Conservation (phyloP, 1,140 invertebrate species). For the Bursaphelenchus mucronatus region DNA sequence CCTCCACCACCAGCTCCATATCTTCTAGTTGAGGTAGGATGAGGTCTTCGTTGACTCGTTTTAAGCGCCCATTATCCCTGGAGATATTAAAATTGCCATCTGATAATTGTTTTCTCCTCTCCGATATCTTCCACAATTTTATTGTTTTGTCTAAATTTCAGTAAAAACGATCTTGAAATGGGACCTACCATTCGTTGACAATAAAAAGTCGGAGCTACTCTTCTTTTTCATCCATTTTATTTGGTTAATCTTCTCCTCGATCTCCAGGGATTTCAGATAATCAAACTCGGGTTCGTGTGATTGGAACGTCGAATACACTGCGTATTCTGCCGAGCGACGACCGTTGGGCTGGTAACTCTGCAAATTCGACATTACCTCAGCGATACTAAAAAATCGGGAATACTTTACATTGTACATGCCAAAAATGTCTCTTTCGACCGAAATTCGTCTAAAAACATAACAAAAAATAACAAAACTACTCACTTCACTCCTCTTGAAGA, state of each 20-base stretch:
- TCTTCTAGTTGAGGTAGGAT: conserved; percentile 78
- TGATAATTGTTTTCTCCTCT: conserved; percentile 87
- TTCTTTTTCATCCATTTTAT: conserved; percentile 94
- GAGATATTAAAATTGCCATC: conserved; percentile 68
- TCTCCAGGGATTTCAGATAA: conserved; percentile 97
- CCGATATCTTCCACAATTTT: conserved; percentile 82
- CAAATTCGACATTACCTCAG: conserved; percentile 27
- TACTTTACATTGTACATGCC: not conserved
- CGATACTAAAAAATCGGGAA: too few species aligned
- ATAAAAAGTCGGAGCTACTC: conserved; percentile 93
- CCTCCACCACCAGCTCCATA: conserved; percentile 97
- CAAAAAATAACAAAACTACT: conserved; percentile 57
- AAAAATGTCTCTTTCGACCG: not conserved
- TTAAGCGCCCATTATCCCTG: conserved; percentile 17
- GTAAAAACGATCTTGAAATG: conserved; percentile 20
- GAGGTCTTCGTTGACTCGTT: conserved; percentile 13
- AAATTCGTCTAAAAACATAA: conserved; percentile 1
- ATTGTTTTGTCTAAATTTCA: conserved; percentile 71
- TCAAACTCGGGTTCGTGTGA: conserved; percentile 99
- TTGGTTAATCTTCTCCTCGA: conserved; percentile 99
- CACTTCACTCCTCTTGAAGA: conserved; percentile 84
- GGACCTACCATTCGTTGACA: conserved; percentile 85
- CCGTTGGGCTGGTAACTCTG: conserved; percentile 51
- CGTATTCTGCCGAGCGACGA: conserved; percentile 80
- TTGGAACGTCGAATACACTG: conserved; percentile 99